Base-by-base conservation (phyloP, 2,113 vertebrate genomes). In the Seriola dumerili region DNA sequence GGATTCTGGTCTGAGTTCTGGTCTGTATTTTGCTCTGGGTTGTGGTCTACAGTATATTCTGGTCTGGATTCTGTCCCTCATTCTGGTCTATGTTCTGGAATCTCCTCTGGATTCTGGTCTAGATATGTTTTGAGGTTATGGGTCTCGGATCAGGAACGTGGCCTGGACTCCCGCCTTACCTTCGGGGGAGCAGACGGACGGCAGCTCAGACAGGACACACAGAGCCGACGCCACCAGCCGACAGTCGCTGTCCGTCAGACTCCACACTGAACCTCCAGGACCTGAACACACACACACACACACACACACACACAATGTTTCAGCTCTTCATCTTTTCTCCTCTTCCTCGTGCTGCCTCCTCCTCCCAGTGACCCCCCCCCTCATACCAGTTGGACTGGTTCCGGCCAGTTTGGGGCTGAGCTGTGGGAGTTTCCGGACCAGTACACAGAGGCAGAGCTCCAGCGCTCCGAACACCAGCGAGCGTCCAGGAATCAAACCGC, bases 141-240 rank as follows among this genome's bases (percentile, higher is more conserved):
- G 29, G 29, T 29, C 29, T 29, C 29, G 2, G 29, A 29, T 29
- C 29, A 29, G 29, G 25, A 25, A 25, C 25, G 25, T 25, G 25
- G 25, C 25, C 25, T 25, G 25, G 29, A 29, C 29, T 29, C 29
- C 29, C 2, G 25, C 23, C 7, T 52, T 94, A 99, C 98, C 98
- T 96, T 98, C 96, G 81, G 98, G 98, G 86, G 98, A 99, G 89
- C 98, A 99, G 90, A 99, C 85, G 38, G 96, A 95, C 36, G 97
- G 97, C 83, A 99, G 95, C 80, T 97, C 96, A 68, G 97, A 95
- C 32, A 99, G 96, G 91, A 99, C 97, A 80, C 83, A 89, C 90
- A 99, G 83, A 12, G 98, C 96, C 5, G 94, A 95, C 7, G 96
- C 92, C 81, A 99, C 94, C 85, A 98, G 89, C 9, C 54, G 92